Conservation (phyloP, 2,113 vertebrate species). For the Oxygymnocypris stewartii region DNA sequence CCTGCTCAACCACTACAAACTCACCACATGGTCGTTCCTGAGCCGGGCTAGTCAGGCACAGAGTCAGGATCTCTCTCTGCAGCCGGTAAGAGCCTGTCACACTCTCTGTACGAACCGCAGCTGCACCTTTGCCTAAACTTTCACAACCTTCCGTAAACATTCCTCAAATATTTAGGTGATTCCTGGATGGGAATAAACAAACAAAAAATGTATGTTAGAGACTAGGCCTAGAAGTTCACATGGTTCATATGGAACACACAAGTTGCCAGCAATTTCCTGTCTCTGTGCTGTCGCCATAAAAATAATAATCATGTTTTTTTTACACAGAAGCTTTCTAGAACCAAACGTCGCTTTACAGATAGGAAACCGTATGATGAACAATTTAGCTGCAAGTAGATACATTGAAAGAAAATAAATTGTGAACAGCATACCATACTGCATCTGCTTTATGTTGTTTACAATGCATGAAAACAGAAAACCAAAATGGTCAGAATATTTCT, state of each 20-base stretch:
- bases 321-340: neutral
- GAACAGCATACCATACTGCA: neutral
- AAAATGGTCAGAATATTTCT: neutral
- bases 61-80: slow-evolving; percentile 84
- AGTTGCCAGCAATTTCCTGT: neutral
- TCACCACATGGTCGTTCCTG: slow-evolving; percentile 92
- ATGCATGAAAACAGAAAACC: neutral
- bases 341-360: neutral
- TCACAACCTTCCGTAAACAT: no score
- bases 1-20: slow-evolving; percentile 96
- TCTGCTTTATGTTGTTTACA: no score
- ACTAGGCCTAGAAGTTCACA: neutral
- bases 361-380: neutral
- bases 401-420: neutral
- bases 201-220: neutral
- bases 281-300: neutral
- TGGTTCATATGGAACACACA: neutral
- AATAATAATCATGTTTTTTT: neutral
- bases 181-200: neutral
- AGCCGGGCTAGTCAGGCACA: slow-evolving; percentile 86
- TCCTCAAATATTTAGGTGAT: no score
- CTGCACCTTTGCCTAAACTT: neutral
- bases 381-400: neutral
- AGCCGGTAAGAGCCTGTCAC: slow-evolving; percentile 80
- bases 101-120: neutral